Base-by-base conservation (phyloP, 2,888 invertebrate species). In the Harmothoe impar region DNA sequence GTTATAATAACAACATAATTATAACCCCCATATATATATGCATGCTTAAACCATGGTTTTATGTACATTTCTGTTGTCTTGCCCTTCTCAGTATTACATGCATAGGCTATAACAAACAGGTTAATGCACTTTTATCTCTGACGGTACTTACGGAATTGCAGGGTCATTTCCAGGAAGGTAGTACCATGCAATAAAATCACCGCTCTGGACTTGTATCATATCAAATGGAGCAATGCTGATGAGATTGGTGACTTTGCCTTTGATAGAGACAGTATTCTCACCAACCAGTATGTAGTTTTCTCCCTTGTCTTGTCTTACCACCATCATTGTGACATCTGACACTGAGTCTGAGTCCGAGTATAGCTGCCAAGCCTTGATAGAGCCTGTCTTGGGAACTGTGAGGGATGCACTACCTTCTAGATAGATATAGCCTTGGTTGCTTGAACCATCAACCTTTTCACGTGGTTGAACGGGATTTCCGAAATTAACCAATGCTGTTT, bases 61-160 rank as follows among this genome's bases (percentile, higher is more conserved):
- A n/a, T n/a, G n/a, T n/a, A n/a, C n/a, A n/a, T n/a, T n/a, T n/a
- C n/a, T n/a, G n/a, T n/a, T n/a, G n/a, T n/a, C n/a, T n/a, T n/a
- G n/a, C n/a, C n/a, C n/a, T n/a, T n/a, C n/a, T n/a, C n/a, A n/a
- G n/a, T n/a, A n/a, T n/a, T n/a, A n/a, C n/a, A n/a, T n/a, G n/a
- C n/a, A n/a, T n/a, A n/a, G n/a, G n/a, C n/a, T n/a, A n/a, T n/a
- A n/a, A n/a, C n/a, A n/a, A n/a, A n/a, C n/a, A n/a, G n/a, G n/a
- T n/a, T n/a, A n/a, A n/a, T n/a, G n/a, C n/a, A n/a, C n/a, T n/a
- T n/a, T n/a, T n/a, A n/a, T n/a, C n/a, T n/a, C n/a, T n/a, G n/a
- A n/a, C n/a, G 43, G 10, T 84, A 84, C 84, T 43, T n/a, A 84
- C 84, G 43, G 84, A 25, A 84, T 51, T 25, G 43, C 43, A 84